Percentiles rank a stretch among this genome's conserved stretches.
Conservation (phyloP, 2,113 vertebrate species). For the Indicator maculatus region DNA sequence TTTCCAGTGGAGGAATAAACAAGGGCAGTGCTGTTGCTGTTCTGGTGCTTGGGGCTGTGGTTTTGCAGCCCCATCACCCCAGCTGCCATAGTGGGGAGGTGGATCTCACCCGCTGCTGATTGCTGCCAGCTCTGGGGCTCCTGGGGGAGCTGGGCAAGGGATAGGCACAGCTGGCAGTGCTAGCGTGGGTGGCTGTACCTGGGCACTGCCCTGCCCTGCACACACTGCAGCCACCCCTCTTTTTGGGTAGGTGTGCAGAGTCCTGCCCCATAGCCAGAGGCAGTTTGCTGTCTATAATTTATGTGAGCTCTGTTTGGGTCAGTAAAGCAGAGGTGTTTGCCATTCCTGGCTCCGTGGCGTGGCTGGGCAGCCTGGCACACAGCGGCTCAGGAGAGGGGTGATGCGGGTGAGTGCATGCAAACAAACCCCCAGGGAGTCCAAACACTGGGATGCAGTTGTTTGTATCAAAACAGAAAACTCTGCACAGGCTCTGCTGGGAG, state of each 20-base stretch:
- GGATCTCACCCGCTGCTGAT: neutral
- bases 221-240: fast-evolving
- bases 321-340: neutral
- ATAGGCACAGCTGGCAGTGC: neutral
- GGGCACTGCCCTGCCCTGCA: neutral
- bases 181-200: neutral
- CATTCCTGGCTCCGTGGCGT: neutral
- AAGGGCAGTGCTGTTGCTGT: neutral
- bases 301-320: neutral
- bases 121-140: neutral
- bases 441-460: neutral
- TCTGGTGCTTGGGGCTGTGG: neutral
- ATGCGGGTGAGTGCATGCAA: fast-evolving
- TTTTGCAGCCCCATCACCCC: fast-evolving
- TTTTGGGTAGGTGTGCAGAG: neutral
- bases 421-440: neutral
- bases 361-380: fast-evolving
- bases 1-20: neutral
- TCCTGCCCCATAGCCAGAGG: neutral
- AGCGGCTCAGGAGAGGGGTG: neutral
- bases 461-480: neutral
- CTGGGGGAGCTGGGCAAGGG: too few relatives aligned
- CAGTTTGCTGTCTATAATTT: neutral
- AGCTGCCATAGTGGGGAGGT: neutral
- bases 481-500: fast-evolving